Percentiles rank a stretch among this genome's conserved stretches.
These are phyloP conservation scores for Chironomus tentans DNA, from an alignment of 2,888 invertebrate species.

Conservation along the genomic window DNA sequence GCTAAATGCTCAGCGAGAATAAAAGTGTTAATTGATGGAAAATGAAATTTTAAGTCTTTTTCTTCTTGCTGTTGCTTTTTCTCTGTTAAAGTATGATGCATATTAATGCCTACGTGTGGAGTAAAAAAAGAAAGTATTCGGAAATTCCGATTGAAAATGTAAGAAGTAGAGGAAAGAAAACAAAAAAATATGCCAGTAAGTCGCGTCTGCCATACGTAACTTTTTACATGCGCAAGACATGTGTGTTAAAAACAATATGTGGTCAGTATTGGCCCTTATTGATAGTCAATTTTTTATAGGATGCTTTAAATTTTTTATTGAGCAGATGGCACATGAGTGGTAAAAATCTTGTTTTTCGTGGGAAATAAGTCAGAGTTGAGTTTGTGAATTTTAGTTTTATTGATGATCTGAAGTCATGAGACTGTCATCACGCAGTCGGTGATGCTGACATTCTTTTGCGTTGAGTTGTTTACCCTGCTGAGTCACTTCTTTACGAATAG, in stretches of 20 bases:
- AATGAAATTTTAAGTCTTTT: not conserved
- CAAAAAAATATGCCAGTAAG: slow-evolving; percentile 2
- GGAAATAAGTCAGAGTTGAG: no score
- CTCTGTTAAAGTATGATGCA: not conserved
- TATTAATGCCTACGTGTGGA: not conserved
- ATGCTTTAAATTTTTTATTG: no score
- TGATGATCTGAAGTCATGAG: no score
- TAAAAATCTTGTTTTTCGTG: no score
- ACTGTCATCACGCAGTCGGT: no score
- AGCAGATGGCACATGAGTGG: no score
- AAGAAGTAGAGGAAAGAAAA: not conserved
- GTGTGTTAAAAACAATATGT: not conserved
- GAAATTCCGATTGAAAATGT: not conserved
- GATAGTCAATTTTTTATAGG: not conserved
- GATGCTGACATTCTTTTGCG: no score
- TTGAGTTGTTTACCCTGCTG: no score
- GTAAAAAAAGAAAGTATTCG: not conserved
- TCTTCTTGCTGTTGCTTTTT: not conserved
- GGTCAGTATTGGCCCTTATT: not conserved
- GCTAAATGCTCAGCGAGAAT: not conserved
- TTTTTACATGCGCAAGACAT: not conserved
- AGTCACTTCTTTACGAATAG: no score
- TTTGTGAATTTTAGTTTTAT: no score
- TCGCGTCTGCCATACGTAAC: not conserved
- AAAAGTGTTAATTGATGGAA: not conserved